Evolutionary conservation across 2,888 invertebrate species (phyloP).

Genomic region (Hylaea fasciaria): DNA sequence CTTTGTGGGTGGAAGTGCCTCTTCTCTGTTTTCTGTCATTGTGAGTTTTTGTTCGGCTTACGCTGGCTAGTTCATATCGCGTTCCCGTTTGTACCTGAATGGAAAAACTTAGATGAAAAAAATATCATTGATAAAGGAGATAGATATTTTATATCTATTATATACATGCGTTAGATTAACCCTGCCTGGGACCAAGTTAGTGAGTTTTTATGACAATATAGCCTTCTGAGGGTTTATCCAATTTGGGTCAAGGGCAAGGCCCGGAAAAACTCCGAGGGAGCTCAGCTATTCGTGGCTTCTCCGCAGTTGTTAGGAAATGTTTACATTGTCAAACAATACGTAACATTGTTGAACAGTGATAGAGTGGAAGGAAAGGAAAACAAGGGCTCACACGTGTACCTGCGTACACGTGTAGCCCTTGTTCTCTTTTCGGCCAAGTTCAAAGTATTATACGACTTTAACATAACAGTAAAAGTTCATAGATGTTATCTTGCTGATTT

Average conservation of each 20-base stretch:
- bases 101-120: constrained; percentile 8
- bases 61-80: not conserved
- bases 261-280: constrained; percentile 55
- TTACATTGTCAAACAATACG: constrained; percentile 46
- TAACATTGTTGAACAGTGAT: constrained; percentile 42
- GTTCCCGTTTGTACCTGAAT: constrained; percentile 14
- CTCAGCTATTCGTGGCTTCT: constrained; percentile 55
- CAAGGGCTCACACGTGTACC: constrained; percentile 30
- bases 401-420: constrained; percentile 2
- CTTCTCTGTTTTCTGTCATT: constrained; percentile 47
- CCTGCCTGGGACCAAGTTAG: constrained; percentile 19
- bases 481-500: too few relatives aligned
- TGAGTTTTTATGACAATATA: constrained; percentile 45
- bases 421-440: too few relatives aligned
- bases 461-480: too few relatives aligned
- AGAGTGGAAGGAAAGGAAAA: constrained; percentile 34
- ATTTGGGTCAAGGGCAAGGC: constrained; percentile 66
- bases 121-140: not conserved
- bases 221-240: constrained; percentile 51
- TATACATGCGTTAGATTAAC: constrained; percentile 13
- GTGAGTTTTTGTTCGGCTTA: constrained; percentile 18
- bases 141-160: constrained; percentile 1
- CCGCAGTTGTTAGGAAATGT: constrained; percentile 57
- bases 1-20: constrained; percentile 61
- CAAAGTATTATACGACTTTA: too few relatives aligned